Base-by-base conservation (phyloP, 2,797 vertebrate species). In the Pelodytes ibericus region DNA sequence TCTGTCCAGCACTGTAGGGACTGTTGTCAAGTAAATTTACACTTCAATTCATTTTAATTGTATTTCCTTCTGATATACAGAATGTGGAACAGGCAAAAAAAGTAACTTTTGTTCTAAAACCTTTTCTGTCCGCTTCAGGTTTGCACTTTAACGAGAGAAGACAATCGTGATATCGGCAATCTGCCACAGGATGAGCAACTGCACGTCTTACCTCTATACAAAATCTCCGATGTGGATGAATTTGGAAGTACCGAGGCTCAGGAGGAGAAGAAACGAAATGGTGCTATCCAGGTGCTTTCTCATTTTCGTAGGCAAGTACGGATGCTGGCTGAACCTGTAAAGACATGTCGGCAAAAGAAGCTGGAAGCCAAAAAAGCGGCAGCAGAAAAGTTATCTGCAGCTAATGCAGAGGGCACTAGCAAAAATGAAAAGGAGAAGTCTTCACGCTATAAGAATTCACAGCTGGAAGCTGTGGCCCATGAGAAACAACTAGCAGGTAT, bases 101-200 rank as follows among this genome's bases (percentile, higher is more conserved):
- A n/a, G n/a, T n/a, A n/a, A n/a, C n/a, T n/a, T n/a, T n/a, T n/a
- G n/a, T n/a, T n/a, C n/a, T n/a, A n/a, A n/a, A n/a, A n/a, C n/a
- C n/a, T n/a, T n/a, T n/a, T n/a, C n/a, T n/a, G n/a, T n/a, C n/a
- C n/a, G n/a, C 7, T 29, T 22, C 83, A 99, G 98, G 98, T 99
- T 31, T 98, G 96, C 84, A 99, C 97, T 47, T 91, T 99, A 85
- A 99, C 96, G 64, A 92, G 93, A 81, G 95, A 99, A 89, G 96
- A 99, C 89, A 99, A 99, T 90, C 92, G 97, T 58, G 92, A 94
- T 75, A 90, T 95, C 75, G 95, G 95, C 70, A 94, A 93, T 77
- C 92, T 93, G 71, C 95, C 98, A 29, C 93, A 98, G 25, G 98
- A 99, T 2, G 98, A 99, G 84, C 98, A 99, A 87, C 94, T 99